Evolutionary conservation across 1,140 invertebrate genomes (phyloP), one percentile per base, ranked within the genome.

Genomic region (Pogonus chalceus): DNA sequence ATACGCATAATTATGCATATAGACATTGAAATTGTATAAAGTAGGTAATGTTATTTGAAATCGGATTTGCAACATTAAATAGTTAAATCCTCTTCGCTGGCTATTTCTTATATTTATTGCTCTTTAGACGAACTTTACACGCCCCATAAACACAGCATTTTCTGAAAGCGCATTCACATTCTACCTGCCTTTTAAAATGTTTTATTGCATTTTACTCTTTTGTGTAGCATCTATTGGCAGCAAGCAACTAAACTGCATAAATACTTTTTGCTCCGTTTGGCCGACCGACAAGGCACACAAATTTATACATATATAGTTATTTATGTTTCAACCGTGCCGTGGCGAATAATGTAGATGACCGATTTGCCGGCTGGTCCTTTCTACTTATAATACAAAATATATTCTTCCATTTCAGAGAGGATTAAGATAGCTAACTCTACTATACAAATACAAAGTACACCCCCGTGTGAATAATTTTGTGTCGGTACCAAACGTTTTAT

Each of bases 101-200:
- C n/a, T n/a, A n/a, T n/a, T n/a, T n/a, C n/a, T n/a, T n/a, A n/a
- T 43, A 43, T 43, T 43, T 43, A 43, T 43, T 43, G 37, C 37
- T 43, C 37, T 43, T 43, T 43, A 43, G 37, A 43, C 9, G 37
- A 43, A 43, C 37, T 43, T 43, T 43, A 18, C 37, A 43, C 37
- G 37, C 37, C 37, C 37, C 37, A 43, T 43, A 43, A 43, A 43
- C 37, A 43, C 37, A 16, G 37, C 37, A 43, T 43, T 12, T 12
- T 4, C 37, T 4, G 37, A 4, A 43, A 43, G 37, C 18, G 18
- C 37, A 4, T 43, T 9, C 37, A 10, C 4, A 7, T 12, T 43
- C 37, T 43, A 43, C 37, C 37, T 43, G 37, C 37, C 37, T 16
- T 12, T 43, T 18, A 43, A 7, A 43, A 43, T 43, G 37, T 43